Conservation (phyloP, 2,797 vertebrate species). For the Molossus alvarezi region DNA sequence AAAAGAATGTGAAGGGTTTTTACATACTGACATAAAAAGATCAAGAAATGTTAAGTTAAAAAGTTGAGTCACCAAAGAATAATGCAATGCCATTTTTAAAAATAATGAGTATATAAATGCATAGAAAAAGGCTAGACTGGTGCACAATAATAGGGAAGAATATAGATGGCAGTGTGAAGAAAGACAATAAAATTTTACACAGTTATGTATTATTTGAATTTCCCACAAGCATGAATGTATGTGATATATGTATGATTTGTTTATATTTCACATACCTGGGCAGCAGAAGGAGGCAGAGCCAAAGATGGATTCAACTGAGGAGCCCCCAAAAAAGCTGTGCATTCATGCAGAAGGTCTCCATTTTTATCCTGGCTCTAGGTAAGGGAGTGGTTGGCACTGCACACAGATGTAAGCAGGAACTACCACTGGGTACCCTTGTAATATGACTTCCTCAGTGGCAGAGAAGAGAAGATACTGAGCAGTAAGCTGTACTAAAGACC, state of each 20-base stretch:
- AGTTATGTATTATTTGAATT: not conserved
- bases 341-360: not conserved
- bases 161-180: not conserved
- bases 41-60: conserved; percentile 53
- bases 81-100: not conserved
- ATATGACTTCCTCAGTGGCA: not conserved
- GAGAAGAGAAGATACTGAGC: not conserved
- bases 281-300: not conserved
- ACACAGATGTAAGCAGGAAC: not conserved
- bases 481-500: not conserved
- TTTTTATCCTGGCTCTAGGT: not conserved
- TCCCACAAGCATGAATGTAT: not conserved
- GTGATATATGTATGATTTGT: not conserved
- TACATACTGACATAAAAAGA: not conserved
- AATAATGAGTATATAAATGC: not conserved
- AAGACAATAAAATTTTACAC: not conserved
- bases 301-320: not conserved
- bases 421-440: not conserved
- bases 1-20: conserved; percentile 44
- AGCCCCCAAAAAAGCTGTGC: not conserved
- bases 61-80: conserved; percentile 40
- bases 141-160: not conserved
- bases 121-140: not conserved
- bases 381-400: rapidly evolving
- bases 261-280: conserved; percentile 55